Conservation (phyloP, 2,888 invertebrate species). For the Carcina quercana region DNA sequence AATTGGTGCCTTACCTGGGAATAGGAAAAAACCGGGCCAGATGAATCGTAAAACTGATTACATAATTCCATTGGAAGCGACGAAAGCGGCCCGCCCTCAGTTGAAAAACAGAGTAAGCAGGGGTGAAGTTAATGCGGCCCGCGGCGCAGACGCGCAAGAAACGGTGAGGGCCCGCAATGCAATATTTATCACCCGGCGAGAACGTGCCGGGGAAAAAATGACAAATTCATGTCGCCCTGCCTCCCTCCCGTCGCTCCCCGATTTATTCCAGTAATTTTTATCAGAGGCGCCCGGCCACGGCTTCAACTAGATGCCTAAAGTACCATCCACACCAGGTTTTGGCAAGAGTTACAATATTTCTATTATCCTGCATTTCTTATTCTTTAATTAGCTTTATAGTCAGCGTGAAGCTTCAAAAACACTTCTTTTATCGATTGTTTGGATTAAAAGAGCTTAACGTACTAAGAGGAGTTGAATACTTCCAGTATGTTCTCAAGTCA, state of each 20-base stretch:
- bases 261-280: slow-evolving; percentile 69
- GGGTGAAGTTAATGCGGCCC: slow-evolving; percentile 49
- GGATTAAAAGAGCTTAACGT: too few relatives aligned
- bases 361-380: too few relatives aligned
- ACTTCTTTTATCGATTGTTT: too few relatives aligned
- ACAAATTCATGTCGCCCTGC: slow-evolving; percentile 62
- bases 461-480: too few relatives aligned
- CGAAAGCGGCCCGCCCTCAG: slow-evolving; percentile 54
- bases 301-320: slow-evolving; percentile 64
- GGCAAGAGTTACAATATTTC: too few relatives aligned
- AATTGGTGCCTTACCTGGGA: slow-evolving; percentile 24
- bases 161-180: slow-evolving; percentile 58
- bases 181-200: slow-evolving; percentile 70
- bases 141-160: slow-evolving; percentile 21
- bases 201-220: slow-evolving; percentile 71
- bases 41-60: slow-evolving; percentile 64
- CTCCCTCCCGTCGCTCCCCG: slow-evolving; percentile 39
- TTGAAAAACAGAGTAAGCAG: slow-evolving; percentile 53
- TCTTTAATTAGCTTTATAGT: too few relatives aligned
- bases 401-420: too few relatives aligned
- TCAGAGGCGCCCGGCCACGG: slow-evolving; percentile 55
- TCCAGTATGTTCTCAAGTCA: too few relatives aligned
- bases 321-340: too few relatives aligned
- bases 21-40: slow-evolving; percentile 41
- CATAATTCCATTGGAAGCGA: slow-evolving; percentile 63